Evolutionary conservation across 2,113 vertebrate genomes (phyloP).

Genomic region (Nycticebus coucang): DNA sequence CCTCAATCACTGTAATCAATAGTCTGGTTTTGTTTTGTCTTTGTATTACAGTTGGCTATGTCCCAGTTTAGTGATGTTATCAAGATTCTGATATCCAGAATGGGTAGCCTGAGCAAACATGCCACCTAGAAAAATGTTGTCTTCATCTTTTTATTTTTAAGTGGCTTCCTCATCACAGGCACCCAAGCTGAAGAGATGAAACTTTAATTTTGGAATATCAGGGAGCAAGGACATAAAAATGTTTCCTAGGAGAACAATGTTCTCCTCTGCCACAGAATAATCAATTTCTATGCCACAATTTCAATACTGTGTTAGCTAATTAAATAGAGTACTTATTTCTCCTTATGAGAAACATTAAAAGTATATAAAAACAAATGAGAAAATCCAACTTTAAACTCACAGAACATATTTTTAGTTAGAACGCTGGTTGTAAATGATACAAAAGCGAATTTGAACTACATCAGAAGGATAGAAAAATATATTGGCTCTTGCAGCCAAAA

Average conservation of each 20-base stretch:
- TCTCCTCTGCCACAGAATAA: background rate
- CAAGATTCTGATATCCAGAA: background rate
- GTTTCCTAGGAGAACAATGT: slow-evolving; percentile 32
- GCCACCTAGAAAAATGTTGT: background rate
- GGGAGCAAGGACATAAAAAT: background rate
- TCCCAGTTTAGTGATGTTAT: background rate
- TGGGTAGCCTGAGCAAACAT: background rate
- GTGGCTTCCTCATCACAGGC: background rate
- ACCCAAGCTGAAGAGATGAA: background rate
- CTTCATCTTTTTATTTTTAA: background rate
- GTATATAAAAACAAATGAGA: slow-evolving; percentile 32
- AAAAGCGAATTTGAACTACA: slow-evolving; percentile 3
- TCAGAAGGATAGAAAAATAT: background rate
- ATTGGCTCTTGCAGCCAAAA: background rate
- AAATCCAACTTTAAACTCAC: background rate
- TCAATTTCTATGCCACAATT: background rate
- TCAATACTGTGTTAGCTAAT: slow-evolving; percentile 16
- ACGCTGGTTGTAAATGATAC: background rate
- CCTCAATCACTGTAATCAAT: background rate
- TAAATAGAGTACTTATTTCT: slow-evolving; percentile 32
- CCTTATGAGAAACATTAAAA: slow-evolving; percentile 43
- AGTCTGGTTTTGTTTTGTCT: background rate
- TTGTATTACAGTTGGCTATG: background rate
- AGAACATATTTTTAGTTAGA: background rate
- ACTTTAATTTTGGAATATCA: background rate